Evolutionary conservation across 30 jellyfish, hydroid and myxozoan species (phyloP).

Genomic region (Haliclystus octoradiatus): DNA sequence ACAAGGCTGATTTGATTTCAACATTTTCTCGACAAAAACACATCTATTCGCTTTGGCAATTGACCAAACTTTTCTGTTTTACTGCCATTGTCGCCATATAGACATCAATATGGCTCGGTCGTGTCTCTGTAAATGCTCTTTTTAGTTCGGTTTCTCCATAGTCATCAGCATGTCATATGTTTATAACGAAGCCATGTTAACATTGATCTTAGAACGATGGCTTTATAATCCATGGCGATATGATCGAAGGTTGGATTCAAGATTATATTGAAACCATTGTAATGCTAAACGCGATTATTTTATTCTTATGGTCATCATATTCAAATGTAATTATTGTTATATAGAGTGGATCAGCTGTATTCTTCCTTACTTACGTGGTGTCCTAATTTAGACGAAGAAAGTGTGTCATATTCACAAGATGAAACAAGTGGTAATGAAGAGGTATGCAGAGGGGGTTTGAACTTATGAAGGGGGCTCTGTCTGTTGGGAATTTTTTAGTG

Average conservation of each 20-base stretch:
- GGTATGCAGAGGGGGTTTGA: background rate
- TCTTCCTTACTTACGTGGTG: slow-evolving; percentile 13
- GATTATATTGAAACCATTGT: no score
- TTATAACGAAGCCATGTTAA: background rate
- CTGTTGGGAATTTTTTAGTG: background rate
- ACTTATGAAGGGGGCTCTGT: background rate
- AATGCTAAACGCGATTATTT: background rate
- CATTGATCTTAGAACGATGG: background rate
- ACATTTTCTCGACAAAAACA: no score
- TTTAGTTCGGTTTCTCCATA: no score
- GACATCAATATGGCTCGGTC: no score
- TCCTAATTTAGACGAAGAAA: slow-evolving; percentile 9
- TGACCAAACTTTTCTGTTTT: no score
- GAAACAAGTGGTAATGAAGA: slow-evolving; percentile 7
- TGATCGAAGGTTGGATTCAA: slow-evolving; percentile 3
- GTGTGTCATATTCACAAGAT: slow-evolving; percentile 7
- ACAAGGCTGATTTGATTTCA: no score
- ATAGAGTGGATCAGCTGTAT: slow-evolving; percentile 29
- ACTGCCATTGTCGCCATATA: no score
- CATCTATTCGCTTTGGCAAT: no score
- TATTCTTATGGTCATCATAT: background rate
- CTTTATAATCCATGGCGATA: background rate
- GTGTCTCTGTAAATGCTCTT: no score
- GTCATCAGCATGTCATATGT: no score
- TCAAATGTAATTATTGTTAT: background rate